Conservation (phyloP, 2,797 vertebrate genomes). For the Aphelocoma californica region DNA sequence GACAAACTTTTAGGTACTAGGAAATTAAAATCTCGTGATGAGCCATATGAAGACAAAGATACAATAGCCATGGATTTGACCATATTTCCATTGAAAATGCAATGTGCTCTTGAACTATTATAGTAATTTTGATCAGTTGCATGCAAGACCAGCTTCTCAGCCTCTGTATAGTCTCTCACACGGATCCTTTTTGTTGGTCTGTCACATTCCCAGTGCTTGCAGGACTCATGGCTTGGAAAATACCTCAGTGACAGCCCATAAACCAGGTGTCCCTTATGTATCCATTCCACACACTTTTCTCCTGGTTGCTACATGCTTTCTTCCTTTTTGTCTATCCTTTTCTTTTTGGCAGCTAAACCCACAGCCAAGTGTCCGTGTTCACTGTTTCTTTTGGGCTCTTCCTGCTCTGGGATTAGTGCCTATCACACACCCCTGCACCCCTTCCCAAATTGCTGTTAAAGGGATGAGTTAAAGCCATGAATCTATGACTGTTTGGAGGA, state of each 20-base stretch:
- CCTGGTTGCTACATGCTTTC: background rate
- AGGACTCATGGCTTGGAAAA: background rate
- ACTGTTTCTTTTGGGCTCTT: background rate
- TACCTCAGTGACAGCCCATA: background rate
- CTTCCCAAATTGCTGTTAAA: background rate
- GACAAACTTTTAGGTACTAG: background rate
- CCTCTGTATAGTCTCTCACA: background rate
- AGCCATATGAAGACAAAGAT: background rate
- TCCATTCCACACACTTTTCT: background rate
- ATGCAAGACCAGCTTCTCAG: background rate
- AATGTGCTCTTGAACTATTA: background rate
- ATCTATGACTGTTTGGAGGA: fast-evolving
- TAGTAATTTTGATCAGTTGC: background rate
- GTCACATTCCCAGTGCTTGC: background rate
- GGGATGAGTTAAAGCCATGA: background rate
- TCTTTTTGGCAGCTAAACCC: background rate
- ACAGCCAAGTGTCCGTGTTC: background rate
- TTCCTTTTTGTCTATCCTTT: background rate
- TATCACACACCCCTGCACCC: background rate
- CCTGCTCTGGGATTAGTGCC: background rate
- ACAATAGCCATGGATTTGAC: background rate
- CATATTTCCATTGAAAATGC: background rate
- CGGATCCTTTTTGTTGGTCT: background rate
- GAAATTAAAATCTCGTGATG: background rate
- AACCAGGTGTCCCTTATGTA: background rate